Conservation (phyloP, 1,140 invertebrate genomes). For the Drosophila arawakana region DNA sequence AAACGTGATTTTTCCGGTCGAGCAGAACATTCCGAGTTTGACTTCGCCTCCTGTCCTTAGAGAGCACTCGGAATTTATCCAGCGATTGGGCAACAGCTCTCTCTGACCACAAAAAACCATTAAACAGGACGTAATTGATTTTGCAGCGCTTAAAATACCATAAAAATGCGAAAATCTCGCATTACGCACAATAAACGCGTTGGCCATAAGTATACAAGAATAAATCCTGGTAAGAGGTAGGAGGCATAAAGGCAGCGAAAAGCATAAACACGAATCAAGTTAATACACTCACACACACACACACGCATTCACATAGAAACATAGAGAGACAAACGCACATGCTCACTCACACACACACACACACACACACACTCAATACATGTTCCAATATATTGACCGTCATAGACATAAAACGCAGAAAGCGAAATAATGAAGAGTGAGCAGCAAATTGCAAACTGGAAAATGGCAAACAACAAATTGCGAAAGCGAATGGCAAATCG, state of each 20-base stretch:
- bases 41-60: background rate
- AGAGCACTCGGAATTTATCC: constrained; percentile 3
- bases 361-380: constrained; percentile 6
- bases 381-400: constrained; percentile 10
- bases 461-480: constrained; percentile 29
- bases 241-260: constrained; percentile 26
- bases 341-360: constrained; percentile 8
- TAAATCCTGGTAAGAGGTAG: background rate
- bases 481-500: constrained; percentile 38
- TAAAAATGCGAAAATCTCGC: constrained; percentile 67
- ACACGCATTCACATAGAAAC: background rate
- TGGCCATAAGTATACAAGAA: background rate
- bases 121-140: constrained; percentile 64
- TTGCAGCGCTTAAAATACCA: constrained; percentile 65
- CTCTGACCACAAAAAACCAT: constrained; percentile 57
- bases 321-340: too few species aligned
- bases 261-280: constrained; percentile 36
- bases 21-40: background rate
- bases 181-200: constrained; percentile 56
- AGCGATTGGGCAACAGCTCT: background rate
- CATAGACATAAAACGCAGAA: constrained; percentile 55
- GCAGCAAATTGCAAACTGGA: constrained; percentile 28
- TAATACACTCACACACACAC: constrained; percentile 34
- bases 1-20: background rate
- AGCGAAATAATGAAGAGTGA: constrained; percentile 58